A percentile compares a stretch with the other conserved stretches of the same genome.
These are phyloP conservation scores for Pemphigus obesinymphae DNA, from an alignment of 1,140 invertebrate species.

Conservation along the genomic window DNA sequence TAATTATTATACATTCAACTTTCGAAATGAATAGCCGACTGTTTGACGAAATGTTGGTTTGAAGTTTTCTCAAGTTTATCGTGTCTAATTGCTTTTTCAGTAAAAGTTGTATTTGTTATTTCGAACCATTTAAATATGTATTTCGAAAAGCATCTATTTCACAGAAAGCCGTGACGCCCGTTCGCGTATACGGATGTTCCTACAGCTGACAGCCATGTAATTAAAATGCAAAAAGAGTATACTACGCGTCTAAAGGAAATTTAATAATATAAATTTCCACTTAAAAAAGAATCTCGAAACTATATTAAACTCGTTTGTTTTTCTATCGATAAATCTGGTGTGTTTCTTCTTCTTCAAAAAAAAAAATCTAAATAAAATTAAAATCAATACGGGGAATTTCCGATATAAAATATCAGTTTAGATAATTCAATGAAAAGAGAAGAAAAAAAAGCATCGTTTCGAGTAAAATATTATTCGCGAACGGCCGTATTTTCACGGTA, in stretches of 20 bases:
- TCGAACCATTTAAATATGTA: neutral
- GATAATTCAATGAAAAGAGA: neutral
- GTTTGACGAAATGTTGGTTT: slow-evolving; percentile 3
- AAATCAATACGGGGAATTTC: neutral
- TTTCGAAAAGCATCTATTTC: neutral
- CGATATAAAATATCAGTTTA: neutral
- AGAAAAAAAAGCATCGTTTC: neutral
- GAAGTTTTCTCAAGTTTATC: neutral
- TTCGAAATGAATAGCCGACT: neutral
- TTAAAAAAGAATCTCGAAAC: neutral
- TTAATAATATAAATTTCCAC: neutral
- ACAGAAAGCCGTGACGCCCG: neutral
- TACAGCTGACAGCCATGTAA: neutral
- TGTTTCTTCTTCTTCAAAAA: too few species aligned
- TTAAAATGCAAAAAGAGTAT: slow-evolving; percentile 7
- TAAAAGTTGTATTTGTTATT: slow-evolving; percentile 18
- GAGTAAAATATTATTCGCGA: neutral
- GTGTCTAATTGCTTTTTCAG: slow-evolving; percentile 28
- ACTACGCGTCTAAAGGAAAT: neutral
- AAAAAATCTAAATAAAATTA: too few species aligned
- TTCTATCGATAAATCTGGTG: neutral
- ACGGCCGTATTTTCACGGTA: neutral
- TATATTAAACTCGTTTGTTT: neutral
- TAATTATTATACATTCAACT: too few species aligned
- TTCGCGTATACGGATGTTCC: neutral